Percentiles rank a stretch among this genome's conserved stretches.
Conservation (phyloP, 2,113 vertebrate species). For the Nestor notabilis region DNA sequence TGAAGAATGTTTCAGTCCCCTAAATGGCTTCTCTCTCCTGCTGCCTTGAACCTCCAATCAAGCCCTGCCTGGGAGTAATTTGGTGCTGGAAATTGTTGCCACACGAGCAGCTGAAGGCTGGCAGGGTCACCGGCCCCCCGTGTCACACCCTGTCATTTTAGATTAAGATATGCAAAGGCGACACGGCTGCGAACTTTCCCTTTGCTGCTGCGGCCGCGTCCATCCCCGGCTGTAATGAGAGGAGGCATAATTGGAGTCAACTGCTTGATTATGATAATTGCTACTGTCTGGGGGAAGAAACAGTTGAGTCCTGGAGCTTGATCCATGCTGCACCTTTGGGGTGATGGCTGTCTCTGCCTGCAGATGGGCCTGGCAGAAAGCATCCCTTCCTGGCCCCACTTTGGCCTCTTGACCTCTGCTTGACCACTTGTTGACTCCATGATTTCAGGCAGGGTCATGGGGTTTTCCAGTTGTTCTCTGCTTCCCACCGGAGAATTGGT, state of each 20-base stretch:
- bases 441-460: constrained; percentile 4
- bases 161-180: constrained; percentile 98
- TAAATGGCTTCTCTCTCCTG: constrained; percentile 64
- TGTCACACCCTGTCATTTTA: constrained; percentile 97
- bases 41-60: constrained; percentile 60
- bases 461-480: constrained; percentile 19
- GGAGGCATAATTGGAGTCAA: constrained; percentile 98
- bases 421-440: constrained; percentile 67
- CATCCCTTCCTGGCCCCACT: constrained; percentile 22
- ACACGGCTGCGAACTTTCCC: constrained; percentile 83
- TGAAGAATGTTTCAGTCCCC: constrained; percentile 58
- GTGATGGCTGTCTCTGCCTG: constrained; percentile 25
- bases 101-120: constrained; percentile 85
- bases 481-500: constrained; percentile 32
- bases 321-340: constrained; percentile 61
- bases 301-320: constrained; percentile 55
- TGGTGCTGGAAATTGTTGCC: constrained; percentile 93
- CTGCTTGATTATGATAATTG: constrained; percentile 98
- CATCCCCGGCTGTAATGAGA: constrained; percentile 85
- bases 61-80: constrained; percentile 88
- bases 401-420: constrained; percentile 58
- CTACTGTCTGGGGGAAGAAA: constrained; percentile 89
- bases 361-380: constrained; percentile 63
- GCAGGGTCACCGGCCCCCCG: constrained; percentile 86
- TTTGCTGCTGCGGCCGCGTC: constrained; percentile 76